These are phyloP conservation scores for Sapayoa aenigma DNA, from an alignment of 2,113 vertebrate genomes.

Conservation along the genomic window DNA sequence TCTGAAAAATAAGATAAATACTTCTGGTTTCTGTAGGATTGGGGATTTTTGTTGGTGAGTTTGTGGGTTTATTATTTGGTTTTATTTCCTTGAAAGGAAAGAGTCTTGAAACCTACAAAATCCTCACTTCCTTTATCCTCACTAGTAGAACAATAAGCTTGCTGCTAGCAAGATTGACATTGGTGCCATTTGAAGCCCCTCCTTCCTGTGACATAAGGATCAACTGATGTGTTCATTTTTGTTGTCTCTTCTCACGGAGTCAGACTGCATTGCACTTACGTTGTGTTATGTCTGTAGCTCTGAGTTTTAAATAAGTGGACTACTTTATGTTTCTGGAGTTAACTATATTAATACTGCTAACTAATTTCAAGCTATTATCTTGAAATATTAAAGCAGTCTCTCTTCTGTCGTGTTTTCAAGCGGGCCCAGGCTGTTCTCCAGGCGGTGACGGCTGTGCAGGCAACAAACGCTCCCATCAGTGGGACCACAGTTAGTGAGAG, in stretches of 20 bases:
- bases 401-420: constrained; percentile 55
- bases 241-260: neutral
- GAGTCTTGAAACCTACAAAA: neutral
- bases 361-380: neutral
- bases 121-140: neutral
- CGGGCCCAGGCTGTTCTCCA: constrained; percentile 89
- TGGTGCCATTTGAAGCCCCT: neutral
- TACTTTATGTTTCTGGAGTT: neutral
- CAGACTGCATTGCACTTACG: neutral
- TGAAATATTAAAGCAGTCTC: neutral
- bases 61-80: neutral
- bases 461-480: constrained; percentile 85
- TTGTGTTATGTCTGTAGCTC: constrained; percentile 2
- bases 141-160: neutral
- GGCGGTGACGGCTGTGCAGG: constrained; percentile 89
- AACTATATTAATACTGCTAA: neutral
- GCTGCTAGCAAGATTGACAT: neutral
- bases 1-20: neutral
- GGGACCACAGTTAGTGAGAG: constrained; percentile 87
- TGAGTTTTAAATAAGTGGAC: neutral
- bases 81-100: neutral
- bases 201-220: neutral
- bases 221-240: neutral
- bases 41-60: neutral
- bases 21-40: neutral